These are phyloP conservation scores for Oryzias sinensis DNA, from an alignment of 2,797 vertebrate genomes.

Conservation along the genomic window DNA sequence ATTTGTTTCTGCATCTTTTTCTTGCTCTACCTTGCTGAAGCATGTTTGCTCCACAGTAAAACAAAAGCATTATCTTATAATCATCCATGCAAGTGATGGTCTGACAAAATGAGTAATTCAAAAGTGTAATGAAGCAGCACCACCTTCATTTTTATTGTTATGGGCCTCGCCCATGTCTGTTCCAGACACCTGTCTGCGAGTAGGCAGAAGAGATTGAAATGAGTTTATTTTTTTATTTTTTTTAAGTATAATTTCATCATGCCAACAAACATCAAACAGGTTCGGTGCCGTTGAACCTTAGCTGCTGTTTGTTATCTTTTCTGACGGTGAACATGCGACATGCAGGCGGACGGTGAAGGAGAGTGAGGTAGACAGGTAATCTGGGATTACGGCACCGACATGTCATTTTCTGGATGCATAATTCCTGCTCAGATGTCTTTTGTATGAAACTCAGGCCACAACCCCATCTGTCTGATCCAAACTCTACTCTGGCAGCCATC, in stretches of 20 bases:
- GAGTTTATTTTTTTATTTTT: neutral
- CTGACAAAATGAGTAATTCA: neutral
- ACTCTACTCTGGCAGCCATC: conserved; percentile 56
- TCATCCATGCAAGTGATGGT: neutral
- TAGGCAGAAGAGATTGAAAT: conserved; percentile 11
- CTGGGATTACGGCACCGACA: conserved; percentile 63
- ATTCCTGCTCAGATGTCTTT: conserved; percentile 33
- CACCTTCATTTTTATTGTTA: neutral
- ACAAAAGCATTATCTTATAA: neutral
- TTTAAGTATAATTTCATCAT: conserved; percentile 2
- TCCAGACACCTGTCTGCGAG: neutral
- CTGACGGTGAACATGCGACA: conserved; percentile 34
- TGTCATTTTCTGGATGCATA: conserved; percentile 56
- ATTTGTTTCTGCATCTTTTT: too few species aligned
- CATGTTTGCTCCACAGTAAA: neutral
- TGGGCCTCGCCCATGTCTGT: conserved; percentile 1
- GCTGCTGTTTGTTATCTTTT: conserved; percentile 39
- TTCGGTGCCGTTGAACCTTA: conserved; percentile 15
- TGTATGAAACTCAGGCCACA: conserved; percentile 40
- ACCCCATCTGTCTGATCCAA: conserved; percentile 57
- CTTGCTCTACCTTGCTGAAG: too few species aligned
- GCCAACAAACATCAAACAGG: conserved; percentile 35
- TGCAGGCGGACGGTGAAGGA: conserved; percentile 10
- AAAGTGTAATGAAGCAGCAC: neutral
- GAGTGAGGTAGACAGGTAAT: conserved; percentile 63